Evolutionary conservation across 2,888 invertebrate species (phyloP).

Genomic region (Meteorus cinctellus): DNA sequence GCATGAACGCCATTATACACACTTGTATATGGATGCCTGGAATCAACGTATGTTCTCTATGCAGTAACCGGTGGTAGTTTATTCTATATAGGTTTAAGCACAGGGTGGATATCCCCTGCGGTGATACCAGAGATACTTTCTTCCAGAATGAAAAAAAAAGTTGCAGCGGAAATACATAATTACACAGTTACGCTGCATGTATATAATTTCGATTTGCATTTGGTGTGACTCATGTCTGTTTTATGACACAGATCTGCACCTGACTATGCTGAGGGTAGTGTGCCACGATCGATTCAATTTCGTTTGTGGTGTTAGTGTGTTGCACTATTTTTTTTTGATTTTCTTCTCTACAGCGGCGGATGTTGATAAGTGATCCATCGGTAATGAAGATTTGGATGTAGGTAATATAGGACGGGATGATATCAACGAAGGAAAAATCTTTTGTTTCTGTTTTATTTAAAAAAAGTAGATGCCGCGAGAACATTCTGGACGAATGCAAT

Average conservation of each 20-base stretch:
- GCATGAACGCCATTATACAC: constrained; percentile 51
- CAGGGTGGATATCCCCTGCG: background rate
- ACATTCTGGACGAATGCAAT: background rate
- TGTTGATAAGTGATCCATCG: background rate
- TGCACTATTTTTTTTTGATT: background rate
- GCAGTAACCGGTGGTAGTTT: no score
- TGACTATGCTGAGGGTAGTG: background rate
- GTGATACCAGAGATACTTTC: constrained; percentile 13
- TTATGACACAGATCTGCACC: background rate
- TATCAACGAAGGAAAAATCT: background rate
- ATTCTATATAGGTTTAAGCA: background rate
- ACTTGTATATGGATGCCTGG: background rate
- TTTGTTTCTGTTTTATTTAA: background rate
- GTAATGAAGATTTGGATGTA: background rate
- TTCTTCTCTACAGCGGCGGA: background rate
- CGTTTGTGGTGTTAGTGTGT: background rate
- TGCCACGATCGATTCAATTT: background rate
- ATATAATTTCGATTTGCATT: background rate
- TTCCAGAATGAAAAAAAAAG: background rate
- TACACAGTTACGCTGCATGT: background rate
- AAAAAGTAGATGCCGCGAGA: background rate
- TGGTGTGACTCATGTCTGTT: background rate
- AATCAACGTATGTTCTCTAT: background rate
- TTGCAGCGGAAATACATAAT: background rate
- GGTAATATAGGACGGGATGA: background rate